These are phyloP conservation scores for Craterocephalus amniculus DNA, from an alignment of 2,797 vertebrate species.

Conservation along the genomic window DNA sequence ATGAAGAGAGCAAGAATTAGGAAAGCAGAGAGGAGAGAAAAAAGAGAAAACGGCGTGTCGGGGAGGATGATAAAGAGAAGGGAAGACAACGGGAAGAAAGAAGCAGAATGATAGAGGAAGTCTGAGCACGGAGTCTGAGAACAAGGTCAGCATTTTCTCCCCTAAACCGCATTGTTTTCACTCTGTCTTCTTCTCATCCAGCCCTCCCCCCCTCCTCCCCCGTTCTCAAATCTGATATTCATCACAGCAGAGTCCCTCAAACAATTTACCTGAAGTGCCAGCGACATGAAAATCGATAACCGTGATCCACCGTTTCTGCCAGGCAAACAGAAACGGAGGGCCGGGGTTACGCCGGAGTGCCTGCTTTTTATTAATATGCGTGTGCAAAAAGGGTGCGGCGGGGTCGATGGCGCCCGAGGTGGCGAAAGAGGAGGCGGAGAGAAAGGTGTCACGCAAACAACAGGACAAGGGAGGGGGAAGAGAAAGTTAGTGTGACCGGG, in stretches of 20 bases:
- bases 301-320: slow-evolving; percentile 87
- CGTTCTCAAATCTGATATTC: slow-evolving; percentile 88
- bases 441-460: slow-evolving; percentile 55
- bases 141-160: slow-evolving; percentile 87
- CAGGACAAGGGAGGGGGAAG: slow-evolving; percentile 47
- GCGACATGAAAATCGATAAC: slow-evolving; percentile 90
- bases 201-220: slow-evolving; percentile 60
- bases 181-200: slow-evolving; percentile 70
- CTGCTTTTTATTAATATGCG: slow-evolving; percentile 75
- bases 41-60: slow-evolving; percentile 14
- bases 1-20: slow-evolving; percentile 44
- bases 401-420: slow-evolving; percentile 64
- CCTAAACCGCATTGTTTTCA: slow-evolving; percentile 49
- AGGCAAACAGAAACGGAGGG: slow-evolving; percentile 87
- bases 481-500: slow-evolving; percentile 39
- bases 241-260: slow-evolving; percentile 87
- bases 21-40: slow-evolving; percentile 38
- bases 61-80: slow-evolving; percentile 42
- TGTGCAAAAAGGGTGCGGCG: slow-evolving; percentile 58
- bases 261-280: slow-evolving; percentile 90
- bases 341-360: slow-evolving; percentile 64
- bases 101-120: slow-evolving; percentile 52
- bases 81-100: slow-evolving; percentile 53
- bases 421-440: slow-evolving; percentile 16
- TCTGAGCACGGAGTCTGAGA: slow-evolving; percentile 48